A percentile compares a stretch with the other conserved stretches of the same genome.
Evolutionary conservation across 1,140 invertebrate genomes (phyloP).

Genomic region (Drosophila carrolli): DNA sequence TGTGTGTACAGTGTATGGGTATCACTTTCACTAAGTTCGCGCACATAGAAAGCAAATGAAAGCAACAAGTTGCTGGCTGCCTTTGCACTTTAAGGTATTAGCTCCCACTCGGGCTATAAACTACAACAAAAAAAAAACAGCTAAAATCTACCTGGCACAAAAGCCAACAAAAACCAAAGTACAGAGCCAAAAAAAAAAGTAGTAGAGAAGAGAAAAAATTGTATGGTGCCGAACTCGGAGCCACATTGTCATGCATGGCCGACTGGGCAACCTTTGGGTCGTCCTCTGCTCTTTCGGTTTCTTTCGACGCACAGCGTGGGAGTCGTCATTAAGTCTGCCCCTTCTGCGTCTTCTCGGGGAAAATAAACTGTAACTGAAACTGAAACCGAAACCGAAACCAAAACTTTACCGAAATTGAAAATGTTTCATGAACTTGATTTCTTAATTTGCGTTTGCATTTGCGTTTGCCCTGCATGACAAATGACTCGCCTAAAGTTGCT

Average conservation of each 20-base stretch:
- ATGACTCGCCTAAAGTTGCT: conserved; percentile 52
- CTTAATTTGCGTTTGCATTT: conserved; percentile 60
- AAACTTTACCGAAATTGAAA: conserved; percentile 60
- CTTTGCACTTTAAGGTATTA: conserved; percentile 35
- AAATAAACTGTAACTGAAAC: conserved; percentile 35
- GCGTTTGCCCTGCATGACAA: conserved; percentile 52
- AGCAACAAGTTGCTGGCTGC: conserved; percentile 51
- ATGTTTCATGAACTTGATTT: conserved; percentile 73
- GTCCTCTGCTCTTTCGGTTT: conserved; percentile 28
- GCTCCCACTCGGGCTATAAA: conserved; percentile 11
- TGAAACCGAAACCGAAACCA: conserved; percentile 44
- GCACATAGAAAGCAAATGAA: conserved; percentile 80
- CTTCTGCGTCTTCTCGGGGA: not conserved
- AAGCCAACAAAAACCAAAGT: conserved; percentile 5
- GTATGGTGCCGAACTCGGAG: conserved; percentile 10
- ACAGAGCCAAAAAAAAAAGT: conserved; percentile 2
- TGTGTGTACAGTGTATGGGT: conserved; percentile 30
- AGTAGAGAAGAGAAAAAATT: not conserved
- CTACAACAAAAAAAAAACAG: not conserved
- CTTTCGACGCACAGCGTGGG: conserved; percentile 70
- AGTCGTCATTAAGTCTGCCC: conserved; percentile 38
- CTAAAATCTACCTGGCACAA: no score
- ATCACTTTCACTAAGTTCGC: conserved; percentile 77
- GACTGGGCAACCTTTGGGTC: conserved; percentile 49
- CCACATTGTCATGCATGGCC: conserved; percentile 50